Evolutionary conservation across 64 coral and sea anemone species (phyloP), one percentile per base, ranked within the genome.

Genomic region (Pachyseris speciosa): DNA sequence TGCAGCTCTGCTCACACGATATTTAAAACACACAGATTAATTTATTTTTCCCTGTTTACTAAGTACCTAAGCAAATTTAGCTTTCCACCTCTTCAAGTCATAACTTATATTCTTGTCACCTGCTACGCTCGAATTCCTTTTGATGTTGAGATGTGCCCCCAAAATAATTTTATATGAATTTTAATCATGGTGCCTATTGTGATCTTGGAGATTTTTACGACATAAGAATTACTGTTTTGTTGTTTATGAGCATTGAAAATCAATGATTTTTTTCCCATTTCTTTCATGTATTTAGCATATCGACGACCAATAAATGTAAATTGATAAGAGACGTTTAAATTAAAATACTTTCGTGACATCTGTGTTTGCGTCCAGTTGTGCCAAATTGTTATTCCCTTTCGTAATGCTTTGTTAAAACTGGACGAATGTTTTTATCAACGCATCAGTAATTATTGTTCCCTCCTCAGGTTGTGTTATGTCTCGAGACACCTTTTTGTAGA

Each of bases 41-140:
- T 61, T 61, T 61, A 61, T 61, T 61, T 61, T 27, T 61, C 27
- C 58, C 27, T 61, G 58, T 61, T 61, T 61, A 61, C 58, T 61
- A 29, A 61, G 58, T 61, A 61, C 27, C 20, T 61, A 61, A 61
- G 27, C 58, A 61, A 61, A 61, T 61, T 25, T 11, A 9, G 20
- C 7, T 61, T 3, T 61, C 58, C 58, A 61, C 58, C n/a, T 25
- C 27, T 3, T 24, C 58, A 61, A 25, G 2, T 61, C 20, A 16
- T 0, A n/a, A n/a, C n/a, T n/a, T n/a, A 61, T 61, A 27, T 61
- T 61, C 27, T 26, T 17, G 58, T 9, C 58, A 61, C 58, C 58
- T 61, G 58, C 58, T 61, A 2, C 22, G 4, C 20, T 26, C 0
- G 22, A 61, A 29, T 61, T 61, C 3, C 17, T 55, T 55, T 25